Conservation (phyloP, 2,113 vertebrate genomes). For the Petrocephalus microphthalmus region DNA sequence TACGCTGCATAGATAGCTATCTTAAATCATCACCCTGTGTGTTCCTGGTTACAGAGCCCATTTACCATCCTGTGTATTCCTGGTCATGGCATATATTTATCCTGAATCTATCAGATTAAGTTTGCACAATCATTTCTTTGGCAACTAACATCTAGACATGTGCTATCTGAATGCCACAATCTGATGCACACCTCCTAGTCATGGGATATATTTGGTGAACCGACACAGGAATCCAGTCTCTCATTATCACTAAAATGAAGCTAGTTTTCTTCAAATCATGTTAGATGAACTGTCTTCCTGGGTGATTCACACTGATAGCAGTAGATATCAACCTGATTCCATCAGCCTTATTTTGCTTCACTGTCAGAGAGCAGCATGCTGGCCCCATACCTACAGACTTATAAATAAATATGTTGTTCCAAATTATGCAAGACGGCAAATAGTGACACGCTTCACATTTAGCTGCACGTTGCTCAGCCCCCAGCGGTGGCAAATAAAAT, state of each 20-base stretch:
- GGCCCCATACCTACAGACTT: neutral
- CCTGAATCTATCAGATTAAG: neutral
- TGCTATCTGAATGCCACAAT: neutral
- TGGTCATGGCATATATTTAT: neutral
- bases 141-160: neutral
- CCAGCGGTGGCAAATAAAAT: neutral
- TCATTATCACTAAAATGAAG: neutral
- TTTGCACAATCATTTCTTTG: neutral
- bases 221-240: neutral
- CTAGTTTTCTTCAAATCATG: neutral
- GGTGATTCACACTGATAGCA: neutral
- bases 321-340: neutral
- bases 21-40: neutral
- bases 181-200: neutral
- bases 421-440: constrained; percentile 1
- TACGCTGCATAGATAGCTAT: neutral
- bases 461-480: neutral
- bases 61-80: neutral
- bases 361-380: neutral
- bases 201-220: neutral
- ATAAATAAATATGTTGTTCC: constrained; percentile 1
- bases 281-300: neutral
- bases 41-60: neutral
- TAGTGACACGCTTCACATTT: neutral
- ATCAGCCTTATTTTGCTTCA: neutral